These are phyloP conservation scores for Mantis religiosa DNA, from an alignment of 2,888 invertebrate genomes.

Conservation along the genomic window DNA sequence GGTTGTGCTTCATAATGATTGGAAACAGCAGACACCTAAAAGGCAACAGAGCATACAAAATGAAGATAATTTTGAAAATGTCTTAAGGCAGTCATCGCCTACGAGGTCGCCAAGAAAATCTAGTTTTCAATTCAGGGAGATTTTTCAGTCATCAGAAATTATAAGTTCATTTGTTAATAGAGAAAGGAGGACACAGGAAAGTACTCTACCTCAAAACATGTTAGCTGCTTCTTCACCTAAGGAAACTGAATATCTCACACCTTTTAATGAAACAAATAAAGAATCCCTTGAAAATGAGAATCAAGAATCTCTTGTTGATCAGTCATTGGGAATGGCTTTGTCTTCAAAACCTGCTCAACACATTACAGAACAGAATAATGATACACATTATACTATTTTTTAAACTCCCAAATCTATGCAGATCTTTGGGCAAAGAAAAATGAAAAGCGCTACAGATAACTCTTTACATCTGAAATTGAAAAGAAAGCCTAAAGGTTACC, in stretches of 20 bases:
- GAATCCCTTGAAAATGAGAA: neutral
- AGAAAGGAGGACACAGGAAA: neutral
- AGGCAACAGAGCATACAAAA: neutral
- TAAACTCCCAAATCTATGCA: no score
- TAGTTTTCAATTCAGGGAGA: neutral
- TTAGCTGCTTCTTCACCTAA: neutral
- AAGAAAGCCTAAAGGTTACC: neutral
- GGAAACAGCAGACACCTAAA: neutral
- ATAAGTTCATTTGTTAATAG: neutral
- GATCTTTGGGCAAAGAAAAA: no score
- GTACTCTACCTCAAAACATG: neutral
- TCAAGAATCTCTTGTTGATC: neutral
- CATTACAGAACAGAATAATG: neutral
- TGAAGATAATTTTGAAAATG: neutral
- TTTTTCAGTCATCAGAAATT: neutral
- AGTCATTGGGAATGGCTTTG: no score
- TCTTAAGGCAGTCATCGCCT: neutral
- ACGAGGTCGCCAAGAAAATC: neutral
- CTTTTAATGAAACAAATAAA: neutral
- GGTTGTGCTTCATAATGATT: neutral
- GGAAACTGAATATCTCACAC: neutral
- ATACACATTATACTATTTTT: no score
- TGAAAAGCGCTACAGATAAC: neutral
- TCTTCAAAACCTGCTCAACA: neutral
- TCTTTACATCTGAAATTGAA: neutral